Evolutionary conservation across 2,113 vertebrate species (phyloP).

Genomic region (Neodontobutis hainanensis): DNA sequence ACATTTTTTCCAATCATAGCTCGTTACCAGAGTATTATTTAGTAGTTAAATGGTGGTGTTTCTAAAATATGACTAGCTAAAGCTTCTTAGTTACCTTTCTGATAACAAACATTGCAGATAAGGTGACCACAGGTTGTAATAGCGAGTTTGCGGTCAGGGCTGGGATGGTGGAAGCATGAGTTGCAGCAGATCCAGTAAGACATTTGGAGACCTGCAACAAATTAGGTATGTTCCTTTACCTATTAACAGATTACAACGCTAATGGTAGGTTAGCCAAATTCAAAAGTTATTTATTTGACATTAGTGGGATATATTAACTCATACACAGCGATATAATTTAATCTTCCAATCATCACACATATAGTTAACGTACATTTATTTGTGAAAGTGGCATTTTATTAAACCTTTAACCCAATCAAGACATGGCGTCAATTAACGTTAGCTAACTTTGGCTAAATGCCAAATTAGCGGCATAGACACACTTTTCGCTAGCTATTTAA

Average conservation of each 20-base stretch:
- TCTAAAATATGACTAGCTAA: no score
- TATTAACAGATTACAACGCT: no score
- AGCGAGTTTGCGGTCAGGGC: constrained; percentile 69
- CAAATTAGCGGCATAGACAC: no score
- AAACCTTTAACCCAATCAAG: no score
- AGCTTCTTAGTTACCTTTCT: constrained; percentile 77
- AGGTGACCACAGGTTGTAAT: constrained; percentile 90
- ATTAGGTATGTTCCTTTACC: not conserved
- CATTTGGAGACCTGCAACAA: constrained; percentile 73
- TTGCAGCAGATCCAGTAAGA: constrained; percentile 84
- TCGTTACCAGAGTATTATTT: not conserved
- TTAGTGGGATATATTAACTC: not conserved
- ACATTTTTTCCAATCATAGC: not conserved
- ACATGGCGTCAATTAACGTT: no score
- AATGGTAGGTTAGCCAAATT: not conserved
- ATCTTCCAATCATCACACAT: no score
- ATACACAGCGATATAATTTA: no score
- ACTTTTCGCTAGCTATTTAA: no score
- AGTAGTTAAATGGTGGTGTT: no score
- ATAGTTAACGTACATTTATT: no score
- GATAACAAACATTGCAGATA: constrained; percentile 84
- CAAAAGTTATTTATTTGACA: not conserved
- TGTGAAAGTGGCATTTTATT: no score
- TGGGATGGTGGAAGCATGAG: constrained; percentile 80
- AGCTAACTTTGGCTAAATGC: no score